These are phyloP conservation scores for Xestia ashworthii DNA, from an alignment of 2,888 invertebrate species.

Conservation along the genomic window DNA sequence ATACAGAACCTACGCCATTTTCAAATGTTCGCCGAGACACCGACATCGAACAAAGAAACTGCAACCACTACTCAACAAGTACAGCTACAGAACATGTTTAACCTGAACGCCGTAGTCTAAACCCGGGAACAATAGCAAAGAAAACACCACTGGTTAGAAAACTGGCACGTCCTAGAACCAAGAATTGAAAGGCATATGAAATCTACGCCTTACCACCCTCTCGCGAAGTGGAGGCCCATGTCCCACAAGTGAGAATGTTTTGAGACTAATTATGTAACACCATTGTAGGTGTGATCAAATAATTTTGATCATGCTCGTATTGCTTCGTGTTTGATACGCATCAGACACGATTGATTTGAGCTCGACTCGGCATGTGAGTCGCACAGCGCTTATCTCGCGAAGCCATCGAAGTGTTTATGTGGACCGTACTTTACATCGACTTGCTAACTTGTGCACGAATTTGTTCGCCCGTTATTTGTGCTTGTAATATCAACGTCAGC, in stretches of 20 bases:
- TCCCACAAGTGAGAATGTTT: neutral
- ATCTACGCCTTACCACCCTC: neutral
- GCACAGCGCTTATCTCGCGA: conserved; percentile 52
- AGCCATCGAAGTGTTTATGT: conserved; percentile 60
- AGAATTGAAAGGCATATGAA: neutral
- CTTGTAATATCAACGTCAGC: conserved; percentile 33
- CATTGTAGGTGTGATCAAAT: conserved; percentile 14
- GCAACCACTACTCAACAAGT: conserved; percentile 1
- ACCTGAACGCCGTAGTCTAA: neutral
- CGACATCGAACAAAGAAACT: conserved; percentile 15
- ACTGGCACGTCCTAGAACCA: neutral
- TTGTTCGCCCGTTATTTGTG: conserved; percentile 51
- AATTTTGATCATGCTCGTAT: conserved; percentile 37
- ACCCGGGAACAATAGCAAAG: conserved; percentile 7
- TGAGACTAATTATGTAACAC: conserved; percentile 4
- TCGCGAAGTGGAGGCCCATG: neutral
- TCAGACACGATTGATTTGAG: conserved; percentile 71
- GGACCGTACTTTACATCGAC: conserved; percentile 55
- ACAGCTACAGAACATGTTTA: conserved; percentile 10
- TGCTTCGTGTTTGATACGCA: conserved; percentile 70
- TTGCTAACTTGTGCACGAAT: conserved; percentile 62
- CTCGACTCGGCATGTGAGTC: conserved; percentile 65
- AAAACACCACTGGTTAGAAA: neutral
- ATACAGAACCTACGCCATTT: conserved; percentile 25
- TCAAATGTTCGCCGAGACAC: neutral